Evolutionary conservation across 2,888 invertebrate genomes (phyloP).

Genomic region (Hipparchia sbordonii): DNA sequence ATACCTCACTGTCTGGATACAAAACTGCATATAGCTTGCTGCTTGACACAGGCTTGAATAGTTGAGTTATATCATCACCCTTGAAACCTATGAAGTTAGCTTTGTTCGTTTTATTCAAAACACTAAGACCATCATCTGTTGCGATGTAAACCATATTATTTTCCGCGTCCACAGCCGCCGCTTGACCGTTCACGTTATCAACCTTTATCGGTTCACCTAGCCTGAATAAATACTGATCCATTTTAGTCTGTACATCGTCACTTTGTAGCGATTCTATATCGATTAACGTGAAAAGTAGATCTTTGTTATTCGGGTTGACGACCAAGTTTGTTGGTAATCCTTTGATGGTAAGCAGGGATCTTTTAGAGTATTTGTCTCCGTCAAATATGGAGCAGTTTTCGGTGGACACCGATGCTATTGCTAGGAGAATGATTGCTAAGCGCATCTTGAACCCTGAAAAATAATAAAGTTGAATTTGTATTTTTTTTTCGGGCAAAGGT

Average conservation of each 20-base stretch:
- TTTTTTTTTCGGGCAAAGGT: too few relatives aligned
- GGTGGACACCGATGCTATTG: conserved; percentile 53
- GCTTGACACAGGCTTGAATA: conserved; percentile 60
- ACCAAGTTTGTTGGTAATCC: conserved; percentile 73
- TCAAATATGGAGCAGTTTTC: conserved; percentile 63
- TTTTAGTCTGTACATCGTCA: conserved; percentile 72
- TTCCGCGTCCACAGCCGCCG: conserved; percentile 64
- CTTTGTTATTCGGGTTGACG: conserved; percentile 58
- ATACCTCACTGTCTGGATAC: conserved; percentile 71
- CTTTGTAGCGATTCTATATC: conserved; percentile 68
- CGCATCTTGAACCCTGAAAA: conserved; percentile 51
- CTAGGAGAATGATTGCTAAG: conserved; percentile 54
- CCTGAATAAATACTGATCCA: conserved; percentile 72
- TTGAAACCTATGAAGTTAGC: conserved; percentile 62
- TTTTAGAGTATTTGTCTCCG: conserved; percentile 54
- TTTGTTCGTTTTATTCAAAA: conserved; percentile 60
- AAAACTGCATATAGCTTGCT: conserved; percentile 65
- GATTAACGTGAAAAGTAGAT: conserved; percentile 69
- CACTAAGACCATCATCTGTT: conserved; percentile 64
- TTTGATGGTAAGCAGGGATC: conserved; percentile 64
- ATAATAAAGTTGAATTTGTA: background rate
- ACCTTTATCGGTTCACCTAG: conserved; percentile 63
- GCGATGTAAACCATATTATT: conserved; percentile 67
- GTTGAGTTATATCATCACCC: conserved; percentile 72
- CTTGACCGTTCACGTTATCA: conserved; percentile 67